Base-by-base conservation (phyloP, 2,888 invertebrate species). In the Volucella inanis region DNA sequence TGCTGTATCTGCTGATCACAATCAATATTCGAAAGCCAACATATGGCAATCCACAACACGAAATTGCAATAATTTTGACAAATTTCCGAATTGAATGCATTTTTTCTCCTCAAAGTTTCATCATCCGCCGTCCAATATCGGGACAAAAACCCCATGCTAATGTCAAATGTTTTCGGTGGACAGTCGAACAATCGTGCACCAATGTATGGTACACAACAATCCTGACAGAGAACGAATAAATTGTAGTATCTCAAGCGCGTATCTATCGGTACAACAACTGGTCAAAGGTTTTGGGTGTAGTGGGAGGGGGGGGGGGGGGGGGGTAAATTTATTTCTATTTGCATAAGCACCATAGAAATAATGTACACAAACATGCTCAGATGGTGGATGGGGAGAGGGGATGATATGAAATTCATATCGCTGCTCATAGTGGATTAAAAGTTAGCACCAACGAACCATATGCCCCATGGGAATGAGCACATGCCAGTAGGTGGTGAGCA, bases 261-360 rank as follows among this genome's bases (percentile, higher is more conserved):
- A 76, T 85, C 75, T 80, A 80, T 70, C 67, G 71, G 10, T 10
- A 22, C 59, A 31, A n/a, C 11, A 55, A 18, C 43, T 39, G 6
- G 11, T 12, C 4, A 38, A 41, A 15, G n/a, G n/a, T n/a, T n/a
- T n/a, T n/a, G n/a, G n/a, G n/a, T n/a, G n/a, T n/a, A n/a, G n/a
- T n/a, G n/a, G n/a, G n/a, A n/a, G n/a, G n/a, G n/a, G n/a, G n/a
- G 10, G 54, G 62, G 45, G 54, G 50, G 41, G 31, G 11, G 39
- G 61, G 38, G 14, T 4, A 12, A 43, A 54, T 70, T 39, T 71
- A 65, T 79, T 68, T 77, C 57, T 62, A 81, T 85, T 85, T 85
- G 81, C 85, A 85, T 85, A 85, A 81, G 81, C 81, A 76, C 68
- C 76, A 72, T 81, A 72, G 81, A 85, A 81, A 81, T 84, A 84